These are phyloP conservation scores for Desmophyllum pertusum DNA, from an alignment of 92 coral and sea anemone species.

Conservation along the genomic window DNA sequence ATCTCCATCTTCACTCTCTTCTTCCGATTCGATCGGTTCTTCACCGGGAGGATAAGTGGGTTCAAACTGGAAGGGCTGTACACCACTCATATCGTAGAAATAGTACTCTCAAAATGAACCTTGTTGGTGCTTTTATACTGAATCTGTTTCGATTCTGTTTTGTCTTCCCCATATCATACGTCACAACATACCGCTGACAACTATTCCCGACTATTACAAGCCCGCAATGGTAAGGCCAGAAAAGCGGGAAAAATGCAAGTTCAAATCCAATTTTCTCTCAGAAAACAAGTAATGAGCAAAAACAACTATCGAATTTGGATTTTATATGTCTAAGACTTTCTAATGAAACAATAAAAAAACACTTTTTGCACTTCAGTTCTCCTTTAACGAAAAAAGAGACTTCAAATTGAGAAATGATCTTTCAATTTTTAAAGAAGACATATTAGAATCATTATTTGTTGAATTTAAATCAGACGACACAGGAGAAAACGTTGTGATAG, in stretches of 20 bases:
- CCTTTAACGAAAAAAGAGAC: too few species aligned
- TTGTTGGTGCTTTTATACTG: too few species aligned
- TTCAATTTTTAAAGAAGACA: too few species aligned
- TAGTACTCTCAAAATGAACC: too few species aligned
- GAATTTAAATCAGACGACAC: too few species aligned
- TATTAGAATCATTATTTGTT: too few species aligned
- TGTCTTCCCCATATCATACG: conserved; percentile 1
- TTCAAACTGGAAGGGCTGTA: conserved; percentile 21
- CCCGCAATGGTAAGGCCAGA: neutral
- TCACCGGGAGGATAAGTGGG: conserved; percentile 25
- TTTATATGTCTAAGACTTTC: neutral
- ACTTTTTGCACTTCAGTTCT: too few species aligned
- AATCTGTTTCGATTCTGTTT: neutral
- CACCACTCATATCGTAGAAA: neutral
- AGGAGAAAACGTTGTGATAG: too few species aligned
- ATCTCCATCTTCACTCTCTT: neutral
- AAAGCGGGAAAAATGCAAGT: conserved; percentile 12
- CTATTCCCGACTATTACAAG: neutral
- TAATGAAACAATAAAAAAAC: too few species aligned
- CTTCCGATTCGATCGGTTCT: conserved; percentile 10
- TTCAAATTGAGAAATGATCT: too few species aligned
- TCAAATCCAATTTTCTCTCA: neutral
- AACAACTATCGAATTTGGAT: neutral
- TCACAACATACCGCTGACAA: conserved; percentile 18
- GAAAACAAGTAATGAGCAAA: neutral